These are phyloP conservation scores for Globia sparganii DNA, from an alignment of 2,888 invertebrate species.

Conservation along the genomic window DNA sequence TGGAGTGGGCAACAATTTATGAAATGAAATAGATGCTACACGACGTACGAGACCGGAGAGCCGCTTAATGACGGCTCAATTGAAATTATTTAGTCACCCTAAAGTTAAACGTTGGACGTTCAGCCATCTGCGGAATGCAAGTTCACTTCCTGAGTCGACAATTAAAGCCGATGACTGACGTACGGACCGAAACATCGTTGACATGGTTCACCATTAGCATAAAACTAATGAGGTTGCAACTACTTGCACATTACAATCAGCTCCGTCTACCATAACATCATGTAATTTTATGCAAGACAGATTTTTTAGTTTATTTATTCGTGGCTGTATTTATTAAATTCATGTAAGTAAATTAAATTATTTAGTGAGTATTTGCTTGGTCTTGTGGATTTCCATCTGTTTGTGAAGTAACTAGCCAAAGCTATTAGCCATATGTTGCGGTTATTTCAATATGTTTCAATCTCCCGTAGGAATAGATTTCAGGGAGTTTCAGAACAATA, in stretches of 20 bases:
- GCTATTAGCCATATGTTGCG: conserved; percentile 25
- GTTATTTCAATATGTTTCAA: conserved; percentile 23
- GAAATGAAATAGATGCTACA: conserved; percentile 55
- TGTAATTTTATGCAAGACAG: conserved; percentile 42
- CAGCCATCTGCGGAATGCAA: conserved; percentile 83
- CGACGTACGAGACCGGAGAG: conserved; percentile 47
- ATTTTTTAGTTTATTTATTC: conserved; percentile 24
- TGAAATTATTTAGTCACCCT: conserved; percentile 77
- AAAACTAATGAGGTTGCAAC: conserved; percentile 69
- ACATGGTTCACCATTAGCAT: conserved; percentile 70
- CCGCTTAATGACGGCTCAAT: conserved; percentile 71
- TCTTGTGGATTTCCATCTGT: background rate
- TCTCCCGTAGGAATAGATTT: conserved; percentile 14
- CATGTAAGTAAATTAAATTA: conserved; percentile 1
- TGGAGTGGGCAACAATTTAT: conserved; percentile 62
- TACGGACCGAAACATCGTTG: conserved; percentile 71
- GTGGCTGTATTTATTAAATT: conserved; percentile 1
- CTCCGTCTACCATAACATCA: conserved; percentile 35
- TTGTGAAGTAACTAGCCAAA: conserved; percentile 10
- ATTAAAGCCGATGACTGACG: conserved; percentile 82
- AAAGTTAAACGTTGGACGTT: conserved; percentile 73
- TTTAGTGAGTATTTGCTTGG: conserved; percentile 8
- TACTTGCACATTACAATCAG: conserved; percentile 51
- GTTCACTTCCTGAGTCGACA: conserved; percentile 86
- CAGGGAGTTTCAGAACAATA: background rate